These are phyloP conservation scores for Caranx ignobilis DNA, from an alignment of 2,113 vertebrate genomes.

Conservation along the genomic window DNA sequence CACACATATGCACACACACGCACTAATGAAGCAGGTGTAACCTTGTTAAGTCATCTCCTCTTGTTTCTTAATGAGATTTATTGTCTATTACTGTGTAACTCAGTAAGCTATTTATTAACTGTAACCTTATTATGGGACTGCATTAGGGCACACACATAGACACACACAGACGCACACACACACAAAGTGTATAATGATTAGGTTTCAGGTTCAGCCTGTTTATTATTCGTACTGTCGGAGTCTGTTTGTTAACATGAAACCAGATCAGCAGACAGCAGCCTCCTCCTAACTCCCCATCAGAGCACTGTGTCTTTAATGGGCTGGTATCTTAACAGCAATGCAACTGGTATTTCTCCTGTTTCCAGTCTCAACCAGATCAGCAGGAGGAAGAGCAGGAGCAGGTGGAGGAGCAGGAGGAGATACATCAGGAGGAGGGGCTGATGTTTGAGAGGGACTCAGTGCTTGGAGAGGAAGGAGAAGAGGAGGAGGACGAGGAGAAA, in stretches of 20 bases:
- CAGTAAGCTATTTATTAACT: conserved; percentile 65
- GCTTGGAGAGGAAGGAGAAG: conserved; percentile 51
- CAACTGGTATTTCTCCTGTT: neutral
- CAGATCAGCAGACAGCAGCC: conserved; percentile 26
- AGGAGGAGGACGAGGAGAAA: conserved; percentile 72
- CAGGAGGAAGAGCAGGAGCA: conserved; percentile 31
- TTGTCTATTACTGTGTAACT: conserved; percentile 54
- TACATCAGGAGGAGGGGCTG: conserved; percentile 85
- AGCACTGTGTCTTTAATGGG: too few relatives aligned
- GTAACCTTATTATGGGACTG: conserved; percentile 48
- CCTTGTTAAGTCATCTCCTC: conserved; percentile 40
- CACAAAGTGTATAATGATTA: conserved; percentile 35
- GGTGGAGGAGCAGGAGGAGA: conserved; percentile 3
- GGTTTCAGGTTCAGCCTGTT: conserved; percentile 39
- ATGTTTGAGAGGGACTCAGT: conserved; percentile 87
- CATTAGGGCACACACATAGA: conserved; percentile 12
- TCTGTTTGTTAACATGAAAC: conserved; percentile 46
- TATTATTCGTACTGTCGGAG: conserved; percentile 1
- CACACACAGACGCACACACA: conserved; percentile 15
- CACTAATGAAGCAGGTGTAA: conserved; percentile 46
- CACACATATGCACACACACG: conserved; percentile 27
- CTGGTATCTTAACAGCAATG: neutral
- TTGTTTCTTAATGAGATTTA: conserved; percentile 56
- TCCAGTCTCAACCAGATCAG: conserved; percentile 30
- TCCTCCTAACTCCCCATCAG: neutral